A percentile compares a stretch with the other conserved stretches of the same genome.
These are phyloP conservation scores for Megalopta genalis DNA, from an alignment of 1,140 invertebrate genomes.

Conservation along the genomic window DNA sequence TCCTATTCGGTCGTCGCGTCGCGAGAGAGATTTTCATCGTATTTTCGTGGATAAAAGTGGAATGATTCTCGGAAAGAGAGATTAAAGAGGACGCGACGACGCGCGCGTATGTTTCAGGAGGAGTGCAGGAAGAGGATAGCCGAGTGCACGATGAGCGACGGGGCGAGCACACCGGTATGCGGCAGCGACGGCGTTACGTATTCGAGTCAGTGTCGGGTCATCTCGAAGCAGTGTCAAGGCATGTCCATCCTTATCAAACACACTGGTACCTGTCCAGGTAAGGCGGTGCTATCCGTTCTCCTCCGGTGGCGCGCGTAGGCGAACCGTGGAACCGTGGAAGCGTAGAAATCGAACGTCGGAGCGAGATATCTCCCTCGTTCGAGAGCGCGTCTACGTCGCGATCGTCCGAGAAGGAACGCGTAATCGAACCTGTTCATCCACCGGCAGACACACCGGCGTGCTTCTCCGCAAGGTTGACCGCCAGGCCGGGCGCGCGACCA, in stretches of 20 bases:
- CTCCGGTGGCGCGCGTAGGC: conserved; percentile 23
- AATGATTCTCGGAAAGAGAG: too few species aligned
- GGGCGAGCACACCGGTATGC: conserved; percentile 83
- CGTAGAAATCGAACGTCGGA: too few species aligned
- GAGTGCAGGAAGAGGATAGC: conserved; percentile 78
- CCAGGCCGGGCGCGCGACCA: conserved; percentile 77
- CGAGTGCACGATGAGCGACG: conserved; percentile 71
- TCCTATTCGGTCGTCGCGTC: too few species aligned
- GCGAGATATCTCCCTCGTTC: background rate
- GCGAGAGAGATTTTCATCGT: too few species aligned
- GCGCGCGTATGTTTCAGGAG: conserved; percentile 69
- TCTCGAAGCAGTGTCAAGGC: conserved; percentile 87
- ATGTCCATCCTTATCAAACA: conserved; percentile 85
- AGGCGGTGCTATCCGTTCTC: conserved; percentile 32
- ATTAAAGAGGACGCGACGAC: too few species aligned
- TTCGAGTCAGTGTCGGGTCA: conserved; percentile 87
- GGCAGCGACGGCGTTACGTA: conserved; percentile 91
- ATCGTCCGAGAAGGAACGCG: background rate
- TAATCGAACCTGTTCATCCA: conserved; percentile 40
- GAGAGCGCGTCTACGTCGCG: background rate
- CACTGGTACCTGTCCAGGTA: conserved; percentile 86
- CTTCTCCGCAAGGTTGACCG: conserved; percentile 78
- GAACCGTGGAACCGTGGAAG: background rate
- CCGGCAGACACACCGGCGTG: conserved; percentile 76
- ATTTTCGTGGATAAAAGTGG: too few species aligned